phyloP scores from a whole-genome alignment of 2,888 invertebrate genomes.

The Amblyjoppa fuscipennis region DNA sequence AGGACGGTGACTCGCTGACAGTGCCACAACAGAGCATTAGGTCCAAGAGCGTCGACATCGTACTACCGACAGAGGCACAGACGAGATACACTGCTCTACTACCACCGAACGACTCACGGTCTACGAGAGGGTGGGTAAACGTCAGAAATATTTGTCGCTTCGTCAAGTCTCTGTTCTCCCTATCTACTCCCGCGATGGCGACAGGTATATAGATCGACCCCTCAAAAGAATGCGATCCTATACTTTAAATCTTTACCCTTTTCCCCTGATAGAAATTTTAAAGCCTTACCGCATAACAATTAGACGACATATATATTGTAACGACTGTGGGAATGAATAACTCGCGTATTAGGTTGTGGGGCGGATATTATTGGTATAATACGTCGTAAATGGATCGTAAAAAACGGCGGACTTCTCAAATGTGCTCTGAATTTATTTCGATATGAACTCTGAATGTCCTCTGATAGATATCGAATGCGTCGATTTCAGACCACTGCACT shows the following conservation, averaged over 20 bases:
- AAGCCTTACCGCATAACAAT: too few relatives aligned
- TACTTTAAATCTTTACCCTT: background rate
- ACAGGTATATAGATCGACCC: background rate
- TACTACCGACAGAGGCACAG: slow-evolving; percentile 94
- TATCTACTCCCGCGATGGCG: background rate
- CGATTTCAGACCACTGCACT: too few relatives aligned
- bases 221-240: background rate
- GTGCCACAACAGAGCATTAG: slow-evolving; percentile 91
- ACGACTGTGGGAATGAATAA: too few relatives aligned
- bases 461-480: too few relatives aligned
- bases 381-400: too few relatives aligned
- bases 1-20: slow-evolving; percentile 89
- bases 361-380: too few relatives aligned
- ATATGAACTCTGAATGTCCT: too few relatives aligned
- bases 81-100: slow-evolving; percentile 93
- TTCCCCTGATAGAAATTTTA: background rate
- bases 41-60: slow-evolving; percentile 95
- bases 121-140: slow-evolving; percentile 85
- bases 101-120: slow-evolving; percentile 78
- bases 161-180: background rate
- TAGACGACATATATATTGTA: too few relatives aligned
- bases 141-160: background rate
- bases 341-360: too few relatives aligned
- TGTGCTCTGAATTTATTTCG: too few relatives aligned
- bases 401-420: too few relatives aligned